Evolutionary conservation across 2,888 invertebrate genomes (phyloP).

Genomic region (Stictocephala bisonia): DNA sequence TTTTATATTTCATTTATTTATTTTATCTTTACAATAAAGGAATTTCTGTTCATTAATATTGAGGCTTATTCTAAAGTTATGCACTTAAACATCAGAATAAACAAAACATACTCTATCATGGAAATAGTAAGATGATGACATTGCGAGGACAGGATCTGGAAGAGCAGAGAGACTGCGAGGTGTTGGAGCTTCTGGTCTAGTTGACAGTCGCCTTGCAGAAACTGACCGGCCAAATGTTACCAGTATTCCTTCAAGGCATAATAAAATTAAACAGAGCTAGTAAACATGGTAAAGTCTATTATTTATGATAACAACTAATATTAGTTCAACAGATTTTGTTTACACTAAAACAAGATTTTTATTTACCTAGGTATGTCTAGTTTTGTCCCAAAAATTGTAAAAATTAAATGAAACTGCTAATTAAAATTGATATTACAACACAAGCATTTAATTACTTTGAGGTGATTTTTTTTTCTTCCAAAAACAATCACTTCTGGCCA

Average conservation of each 20-base stretch:
- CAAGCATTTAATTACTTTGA: no score
- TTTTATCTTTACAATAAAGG: no score
- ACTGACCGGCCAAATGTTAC: conserved; percentile 87
- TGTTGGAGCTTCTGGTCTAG: conserved; percentile 75
- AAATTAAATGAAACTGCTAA: no score
- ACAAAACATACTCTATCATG: conserved; percentile 74
- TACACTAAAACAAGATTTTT: neutral
- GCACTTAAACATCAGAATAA: neutral
- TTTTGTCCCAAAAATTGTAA: no score
- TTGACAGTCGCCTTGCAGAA: conserved; percentile 74
- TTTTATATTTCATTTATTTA: no score
- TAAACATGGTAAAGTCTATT: neutral
- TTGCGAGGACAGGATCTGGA: conserved; percentile 53
- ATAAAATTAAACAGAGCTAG: neutral
- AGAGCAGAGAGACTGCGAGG: conserved; percentile 83
- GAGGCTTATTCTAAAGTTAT: neutral
- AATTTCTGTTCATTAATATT: neutral
- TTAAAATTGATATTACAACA: no score
- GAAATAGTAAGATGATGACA: conserved; percentile 72
- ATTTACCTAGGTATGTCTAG: no score
- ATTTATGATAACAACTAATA: neutral
- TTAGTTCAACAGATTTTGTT: neutral
- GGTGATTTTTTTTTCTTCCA: no score
- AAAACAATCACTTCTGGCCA: no score
- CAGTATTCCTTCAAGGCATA: conserved; percentile 69